Percentiles rank a stretch among this genome's conserved stretches.
phyloP scores from a whole-genome alignment of 2,113 vertebrate species.

The Crotophaga sulcirostris region DNA sequence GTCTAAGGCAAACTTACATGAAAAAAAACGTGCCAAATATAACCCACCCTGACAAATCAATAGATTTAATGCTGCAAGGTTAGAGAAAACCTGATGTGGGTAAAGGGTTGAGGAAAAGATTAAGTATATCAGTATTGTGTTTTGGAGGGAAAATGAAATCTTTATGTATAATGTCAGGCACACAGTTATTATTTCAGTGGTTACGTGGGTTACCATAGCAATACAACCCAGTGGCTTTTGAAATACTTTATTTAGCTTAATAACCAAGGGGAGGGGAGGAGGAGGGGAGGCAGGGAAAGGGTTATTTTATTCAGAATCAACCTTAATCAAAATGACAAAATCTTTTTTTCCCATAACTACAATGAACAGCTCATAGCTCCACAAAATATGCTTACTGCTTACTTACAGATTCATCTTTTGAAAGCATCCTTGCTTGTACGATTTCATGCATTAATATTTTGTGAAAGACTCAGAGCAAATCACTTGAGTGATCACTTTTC shows the following conservation, averaged over 20 bases:
- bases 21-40: background rate
- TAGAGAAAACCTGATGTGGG: background rate
- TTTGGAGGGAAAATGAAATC: slow-evolving; percentile 46
- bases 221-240: slow-evolving; percentile 28
- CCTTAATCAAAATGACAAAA: background rate
- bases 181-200: slow-evolving; percentile 29
- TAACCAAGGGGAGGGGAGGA: background rate
- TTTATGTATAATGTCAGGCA: background rate
- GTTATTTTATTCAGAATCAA: slow-evolving; percentile 34
- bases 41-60: background rate
- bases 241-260: slow-evolving; percentile 48
- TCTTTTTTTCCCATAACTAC: background rate
- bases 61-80: background rate
- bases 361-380: background rate
- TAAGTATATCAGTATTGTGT: background rate
- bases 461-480: background rate
- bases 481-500: background rate
- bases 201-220: slow-evolving; percentile 60
- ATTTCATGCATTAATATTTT: background rate
- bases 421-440: background rate
- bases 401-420: background rate
- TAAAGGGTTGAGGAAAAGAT: background rate
- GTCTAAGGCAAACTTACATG: background rate
- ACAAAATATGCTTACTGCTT: background rate
- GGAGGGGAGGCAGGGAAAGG: too few species aligned